These are phyloP conservation scores for Icerya purchasi DNA, from an alignment of 2,888 invertebrate genomes.

Conservation along the genomic window DNA sequence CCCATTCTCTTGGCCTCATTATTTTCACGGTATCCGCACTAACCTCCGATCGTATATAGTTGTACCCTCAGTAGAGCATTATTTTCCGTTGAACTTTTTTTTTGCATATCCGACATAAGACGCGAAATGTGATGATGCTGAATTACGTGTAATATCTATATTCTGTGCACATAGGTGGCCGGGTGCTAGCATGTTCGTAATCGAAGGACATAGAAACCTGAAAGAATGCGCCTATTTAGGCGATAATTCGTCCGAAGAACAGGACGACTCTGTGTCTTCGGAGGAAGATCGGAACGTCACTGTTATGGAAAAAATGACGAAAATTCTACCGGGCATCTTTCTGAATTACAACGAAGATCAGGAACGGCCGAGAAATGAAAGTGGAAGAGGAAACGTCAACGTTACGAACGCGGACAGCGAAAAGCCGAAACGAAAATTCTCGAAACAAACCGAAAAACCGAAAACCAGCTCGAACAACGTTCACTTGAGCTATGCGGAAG, in stretches of 20 bases:
- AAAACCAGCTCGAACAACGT: slow-evolving; percentile 18
- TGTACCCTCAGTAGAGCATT: too few species aligned
- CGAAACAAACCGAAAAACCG: not conserved
- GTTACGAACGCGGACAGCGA: slow-evolving; percentile 5
- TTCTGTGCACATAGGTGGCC: slow-evolving; percentile 37
- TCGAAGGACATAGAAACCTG: slow-evolving; percentile 51
- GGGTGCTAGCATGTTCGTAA: slow-evolving; percentile 52
- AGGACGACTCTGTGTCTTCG: slow-evolving; percentile 34
- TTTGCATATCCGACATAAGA: too few species aligned
- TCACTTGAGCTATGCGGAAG: slow-evolving; percentile 17
- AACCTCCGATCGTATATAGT: too few species aligned
- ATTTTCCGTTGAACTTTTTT: too few species aligned
- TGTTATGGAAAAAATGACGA: slow-evolving; percentile 30
- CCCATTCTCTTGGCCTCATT: too few species aligned
- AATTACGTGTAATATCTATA: too few species aligned
- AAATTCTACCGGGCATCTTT: slow-evolving; percentile 36
- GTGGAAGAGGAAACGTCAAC: slow-evolving; percentile 1
- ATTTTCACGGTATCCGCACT: too few species aligned
- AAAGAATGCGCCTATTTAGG: slow-evolving; percentile 63
- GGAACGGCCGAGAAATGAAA: not conserved
- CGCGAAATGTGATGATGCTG: too few species aligned
- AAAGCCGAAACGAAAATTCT: not conserved
- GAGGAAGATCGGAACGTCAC: slow-evolving; percentile 21
- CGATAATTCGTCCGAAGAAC: slow-evolving; percentile 54
- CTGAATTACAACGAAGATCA: slow-evolving; percentile 32